A percentile compares a stretch with the other conserved stretches of the same genome.
Evolutionary conservation across 2,797 vertebrate genomes (phyloP).

Genomic region (Agapornis canus): DNA sequence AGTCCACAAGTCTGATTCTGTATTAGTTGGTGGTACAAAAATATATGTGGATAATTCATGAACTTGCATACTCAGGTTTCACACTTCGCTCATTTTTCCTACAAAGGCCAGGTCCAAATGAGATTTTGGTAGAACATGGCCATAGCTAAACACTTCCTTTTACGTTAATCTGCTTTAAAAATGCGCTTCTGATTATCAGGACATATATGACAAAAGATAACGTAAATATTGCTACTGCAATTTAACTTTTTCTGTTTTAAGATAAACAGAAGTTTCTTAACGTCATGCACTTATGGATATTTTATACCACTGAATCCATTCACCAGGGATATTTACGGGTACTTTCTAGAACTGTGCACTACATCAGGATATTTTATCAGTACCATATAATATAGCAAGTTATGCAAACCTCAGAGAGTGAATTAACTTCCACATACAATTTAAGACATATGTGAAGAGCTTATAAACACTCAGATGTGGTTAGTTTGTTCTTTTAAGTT

Average conservation of each 20-base stretch:
- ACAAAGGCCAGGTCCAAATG: not conserved
- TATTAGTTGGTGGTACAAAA: not conserved
- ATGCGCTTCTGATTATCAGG: not conserved
- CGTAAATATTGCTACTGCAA: not conserved
- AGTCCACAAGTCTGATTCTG: not conserved
- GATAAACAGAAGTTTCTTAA: not conserved
- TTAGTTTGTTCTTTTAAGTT: not conserved
- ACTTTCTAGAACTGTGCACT: not conserved
- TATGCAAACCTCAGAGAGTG: not conserved
- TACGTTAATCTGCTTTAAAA: not conserved
- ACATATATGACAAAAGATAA: not conserved
- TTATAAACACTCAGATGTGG: not conserved
- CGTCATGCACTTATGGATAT: not conserved
- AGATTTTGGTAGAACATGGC: not conserved
- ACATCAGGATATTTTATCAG: not conserved
- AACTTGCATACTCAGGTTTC: fast-evolving
- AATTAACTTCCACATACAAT: not conserved
- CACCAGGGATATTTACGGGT: not conserved
- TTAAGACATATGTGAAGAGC: not conserved
- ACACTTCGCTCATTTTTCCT: not conserved
- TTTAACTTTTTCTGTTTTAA: not conserved
- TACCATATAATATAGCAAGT: not conserved
- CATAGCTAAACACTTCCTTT: not conserved
- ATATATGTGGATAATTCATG: not conserved
- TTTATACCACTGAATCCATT: not conserved